Evolutionary conservation across 2,888 invertebrate genomes (phyloP).

Genomic region (Nemotelus nigrinus): DNA sequence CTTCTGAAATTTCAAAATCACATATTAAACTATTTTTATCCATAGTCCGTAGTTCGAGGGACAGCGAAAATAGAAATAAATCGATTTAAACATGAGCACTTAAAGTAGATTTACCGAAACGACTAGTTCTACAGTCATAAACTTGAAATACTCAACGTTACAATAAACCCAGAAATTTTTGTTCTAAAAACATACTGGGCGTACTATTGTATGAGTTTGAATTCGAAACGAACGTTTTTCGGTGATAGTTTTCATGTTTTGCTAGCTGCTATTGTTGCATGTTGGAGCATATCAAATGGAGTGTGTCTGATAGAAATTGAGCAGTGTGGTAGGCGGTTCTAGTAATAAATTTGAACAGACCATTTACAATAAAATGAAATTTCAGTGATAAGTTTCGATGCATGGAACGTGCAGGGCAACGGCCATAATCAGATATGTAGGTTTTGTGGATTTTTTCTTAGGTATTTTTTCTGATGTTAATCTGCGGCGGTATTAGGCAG

Average conservation of each 20-base stretch:
- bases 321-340: not conserved
- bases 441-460: too few relatives aligned
- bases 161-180: not conserved
- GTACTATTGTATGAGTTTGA: not conserved
- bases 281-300: too few relatives aligned
- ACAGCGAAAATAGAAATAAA: conserved; percentile 2
- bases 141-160: not conserved
- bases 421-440: too few relatives aligned
- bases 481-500: too few relatives aligned
- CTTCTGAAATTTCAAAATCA: not conserved
- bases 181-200: not conserved
- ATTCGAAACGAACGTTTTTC: not conserved
- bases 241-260: not conserved
- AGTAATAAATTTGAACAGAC: not conserved
- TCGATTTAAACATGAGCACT: not conserved
- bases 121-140: not conserved
- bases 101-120: not conserved
- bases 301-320: too few relatives aligned
- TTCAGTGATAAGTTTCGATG: not conserved
- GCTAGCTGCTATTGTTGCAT: too few relatives aligned
- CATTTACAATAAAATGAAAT: not conserved
- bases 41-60: not conserved
- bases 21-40: not conserved
- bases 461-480: too few relatives aligned
- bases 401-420: too few relatives aligned